Base-by-base conservation (phyloP, 2,888 invertebrate genomes). In the Mayetiola destructor region DNA sequence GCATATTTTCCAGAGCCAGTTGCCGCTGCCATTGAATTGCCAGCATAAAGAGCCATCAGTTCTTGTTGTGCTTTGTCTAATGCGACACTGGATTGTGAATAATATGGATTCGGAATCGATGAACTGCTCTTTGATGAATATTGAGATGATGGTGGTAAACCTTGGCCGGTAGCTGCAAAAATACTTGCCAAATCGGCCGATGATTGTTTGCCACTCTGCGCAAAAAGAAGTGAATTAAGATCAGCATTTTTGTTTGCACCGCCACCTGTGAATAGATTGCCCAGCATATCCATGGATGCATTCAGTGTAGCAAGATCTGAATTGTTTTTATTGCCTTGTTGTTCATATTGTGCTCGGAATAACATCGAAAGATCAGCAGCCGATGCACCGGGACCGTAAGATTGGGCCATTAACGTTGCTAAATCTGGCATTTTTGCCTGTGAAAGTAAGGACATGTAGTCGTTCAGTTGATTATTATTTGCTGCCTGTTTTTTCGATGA, bases 11-110 rank as follows among this genome's bases (percentile, higher is more conserved):
- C 30, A 29, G 2, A 16, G n/a, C 35, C 20, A 14, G 80, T 80
- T 35, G 82, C 71, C 56, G 82, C 73, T 48, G 77, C 68, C 20
- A 77, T 78, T 14, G 78, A 76, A 21, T 55, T 55, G 66, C 69
- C 61, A 68, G 78, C 73, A 69, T 60, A 79, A 66, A 60, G 61
- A 39, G 63, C 76, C 60, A 61, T 75, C 68, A 66, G 76, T 69
- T 61, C 79, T 73, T 59, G 78, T 73, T 59, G 78, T 70, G 61
- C 77, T 72, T 68, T 77, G 71, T 63, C 77, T 70, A 61, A 69
- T 1, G 70, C 68, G 57, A 70, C 59, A 58, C 70, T 59, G 30
- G 53, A 53, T 5, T 71, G 70, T 60, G 69, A 68, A 58, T 71
- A 72, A 52, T 70, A 71, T 0, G 67, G 64, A 32, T 68, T 65